Percentiles rank a stretch among this genome's conserved stretches.
Evolutionary conservation across 2,113 vertebrate species (phyloP).

Genomic region (Scolopax mira): DNA sequence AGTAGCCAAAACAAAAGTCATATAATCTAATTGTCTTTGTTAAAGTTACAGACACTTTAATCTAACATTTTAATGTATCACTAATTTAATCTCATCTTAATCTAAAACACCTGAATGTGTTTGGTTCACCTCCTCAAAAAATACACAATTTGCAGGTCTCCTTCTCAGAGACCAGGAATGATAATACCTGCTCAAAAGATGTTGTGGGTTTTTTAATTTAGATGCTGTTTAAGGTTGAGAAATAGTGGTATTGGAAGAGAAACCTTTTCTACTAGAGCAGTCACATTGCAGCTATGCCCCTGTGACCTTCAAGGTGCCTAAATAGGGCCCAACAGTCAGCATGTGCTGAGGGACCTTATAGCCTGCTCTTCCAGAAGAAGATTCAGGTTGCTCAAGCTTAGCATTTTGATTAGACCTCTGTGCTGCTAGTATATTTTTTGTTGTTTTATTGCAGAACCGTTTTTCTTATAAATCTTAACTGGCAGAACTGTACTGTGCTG

Average conservation of each 20-base stretch:
- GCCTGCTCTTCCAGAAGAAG: not conserved
- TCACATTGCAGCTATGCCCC: not conserved
- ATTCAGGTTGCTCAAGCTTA: not conserved
- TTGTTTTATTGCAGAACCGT: not conserved
- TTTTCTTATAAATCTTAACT: not conserved
- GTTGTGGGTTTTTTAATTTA: not conserved
- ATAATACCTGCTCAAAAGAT: not conserved
- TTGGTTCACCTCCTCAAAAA: not conserved
- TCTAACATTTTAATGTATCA: not conserved
- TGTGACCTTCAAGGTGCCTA: not conserved
- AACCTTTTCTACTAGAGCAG: not conserved
- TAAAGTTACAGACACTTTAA: not conserved
- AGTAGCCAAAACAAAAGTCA: not conserved
- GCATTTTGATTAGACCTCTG: not conserved
- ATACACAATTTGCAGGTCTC: not conserved
- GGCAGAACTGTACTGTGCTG: not conserved
- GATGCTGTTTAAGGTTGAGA: not conserved
- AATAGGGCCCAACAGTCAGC: not conserved
- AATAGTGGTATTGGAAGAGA: not conserved
- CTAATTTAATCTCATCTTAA: not conserved
- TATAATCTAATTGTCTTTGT: not conserved
- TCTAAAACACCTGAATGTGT: not conserved
- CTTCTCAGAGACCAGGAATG: not conserved
- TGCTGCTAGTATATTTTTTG: not conserved
- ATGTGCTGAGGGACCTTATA: not conserved